phyloP scores from a whole-genome alignment of 2,797 vertebrate species.

The Enteromius fasciolatus region DNA sequence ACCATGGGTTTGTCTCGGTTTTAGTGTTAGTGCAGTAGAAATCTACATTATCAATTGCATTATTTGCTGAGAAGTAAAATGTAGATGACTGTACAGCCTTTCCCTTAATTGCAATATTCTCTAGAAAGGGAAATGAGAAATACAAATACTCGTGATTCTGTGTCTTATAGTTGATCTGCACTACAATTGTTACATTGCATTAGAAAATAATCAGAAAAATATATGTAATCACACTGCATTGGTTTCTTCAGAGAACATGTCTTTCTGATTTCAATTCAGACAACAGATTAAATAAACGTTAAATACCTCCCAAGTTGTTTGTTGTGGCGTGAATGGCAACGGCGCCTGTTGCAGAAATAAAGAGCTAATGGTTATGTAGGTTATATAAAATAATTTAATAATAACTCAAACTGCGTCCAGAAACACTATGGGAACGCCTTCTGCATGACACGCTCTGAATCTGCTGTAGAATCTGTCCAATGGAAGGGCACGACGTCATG shows the following conservation, averaged over 20 bases:
- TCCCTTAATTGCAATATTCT: slow-evolving; percentile 1
- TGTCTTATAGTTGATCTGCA: no score
- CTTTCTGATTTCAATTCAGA: accelerated
- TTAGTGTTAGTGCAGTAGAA: not conserved
- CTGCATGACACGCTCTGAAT: no score
- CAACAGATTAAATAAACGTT: not conserved
- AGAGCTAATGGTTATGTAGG: not conserved
- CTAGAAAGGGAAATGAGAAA: not conserved
- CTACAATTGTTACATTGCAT: no score
- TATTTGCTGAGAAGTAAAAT: accelerated
- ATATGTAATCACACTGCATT: no score
- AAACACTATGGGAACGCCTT: no score
- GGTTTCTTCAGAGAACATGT: not conserved
- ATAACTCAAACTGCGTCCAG: no score
- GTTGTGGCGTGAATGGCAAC: not conserved
- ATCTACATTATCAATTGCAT: accelerated
- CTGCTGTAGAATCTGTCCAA: no score
- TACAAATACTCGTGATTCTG: not conserved
- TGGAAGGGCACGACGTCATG: no score
- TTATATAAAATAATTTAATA: no score
- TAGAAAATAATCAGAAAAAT: no score
- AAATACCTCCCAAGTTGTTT: not conserved
- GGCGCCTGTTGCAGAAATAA: not conserved
- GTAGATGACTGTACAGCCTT: not conserved
- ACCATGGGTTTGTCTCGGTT: not conserved